These are phyloP conservation scores for Sebastes hubbsi DNA, from an alignment of 2,797 vertebrate species.

Conservation along the genomic window DNA sequence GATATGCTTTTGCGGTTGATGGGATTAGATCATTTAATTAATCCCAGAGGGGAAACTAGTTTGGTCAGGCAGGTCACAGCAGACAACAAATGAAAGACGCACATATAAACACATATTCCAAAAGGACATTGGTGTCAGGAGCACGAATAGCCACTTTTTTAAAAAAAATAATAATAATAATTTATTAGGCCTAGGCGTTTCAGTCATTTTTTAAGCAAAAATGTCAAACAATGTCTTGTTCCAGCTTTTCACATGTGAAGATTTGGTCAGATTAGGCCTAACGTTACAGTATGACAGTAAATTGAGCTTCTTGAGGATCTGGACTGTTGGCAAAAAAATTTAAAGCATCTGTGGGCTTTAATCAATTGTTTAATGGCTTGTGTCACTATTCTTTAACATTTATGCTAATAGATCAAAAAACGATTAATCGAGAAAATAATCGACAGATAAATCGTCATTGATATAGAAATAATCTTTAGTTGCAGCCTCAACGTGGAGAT, in stretches of 20 bases:
- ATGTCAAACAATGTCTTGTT: too few relatives aligned
- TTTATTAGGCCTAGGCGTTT: neutral
- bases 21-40: neutral
- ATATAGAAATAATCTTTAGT: neutral
- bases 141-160: neutral
- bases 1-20: neutral
- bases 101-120: neutral
- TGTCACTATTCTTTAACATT: neutral
- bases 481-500: too few relatives aligned
- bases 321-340: neutral
- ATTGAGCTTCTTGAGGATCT: neutral
- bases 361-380: neutral
- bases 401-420: neutral
- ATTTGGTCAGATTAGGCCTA: neutral
- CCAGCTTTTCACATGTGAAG: too few relatives aligned
- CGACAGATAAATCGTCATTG: neutral
- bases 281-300: neutral
- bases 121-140: neutral
- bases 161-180: neutral
- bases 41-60: neutral
- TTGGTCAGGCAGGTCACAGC: neutral
- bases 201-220: neutral
- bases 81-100: neutral
- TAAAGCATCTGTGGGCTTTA: neutral
- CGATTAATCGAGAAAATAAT: neutral